These are phyloP conservation scores for Heliconius sara DNA, from an alignment of 2,888 invertebrate genomes.

Conservation along the genomic window DNA sequence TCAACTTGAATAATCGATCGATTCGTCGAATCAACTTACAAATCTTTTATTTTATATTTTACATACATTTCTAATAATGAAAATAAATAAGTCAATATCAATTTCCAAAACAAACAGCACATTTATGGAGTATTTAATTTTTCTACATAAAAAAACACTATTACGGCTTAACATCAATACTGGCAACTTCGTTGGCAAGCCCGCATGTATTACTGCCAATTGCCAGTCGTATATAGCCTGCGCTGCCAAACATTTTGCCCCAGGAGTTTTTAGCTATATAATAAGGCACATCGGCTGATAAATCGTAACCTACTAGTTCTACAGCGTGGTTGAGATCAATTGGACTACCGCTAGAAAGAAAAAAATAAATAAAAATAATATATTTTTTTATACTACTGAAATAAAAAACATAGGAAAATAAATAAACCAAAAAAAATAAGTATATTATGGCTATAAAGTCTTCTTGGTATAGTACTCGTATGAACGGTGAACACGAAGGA, in stretches of 20 bases:
- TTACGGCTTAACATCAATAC: conserved; percentile 71
- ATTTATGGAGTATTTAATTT: background rate
- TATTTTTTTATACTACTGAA: no score
- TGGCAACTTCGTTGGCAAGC: conserved; percentile 88
- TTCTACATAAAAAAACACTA: conserved; percentile 17
- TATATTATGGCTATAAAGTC: no score
- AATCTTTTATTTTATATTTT: no score
- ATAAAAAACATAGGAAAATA: background rate
- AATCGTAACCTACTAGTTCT: conserved; percentile 92
- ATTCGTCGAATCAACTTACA: no score
- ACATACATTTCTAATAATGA: no score
- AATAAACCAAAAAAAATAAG: background rate
- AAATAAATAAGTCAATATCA: background rate
- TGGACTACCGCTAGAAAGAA: conserved; percentile 73
- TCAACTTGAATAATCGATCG: no score
- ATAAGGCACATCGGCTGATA: conserved; percentile 87
- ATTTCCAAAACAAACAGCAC: background rate
- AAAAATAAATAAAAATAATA: conserved; percentile 7
- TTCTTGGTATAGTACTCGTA: no score
- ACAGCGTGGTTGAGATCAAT: conserved; percentile 91
- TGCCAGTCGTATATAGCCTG: conserved; percentile 90
- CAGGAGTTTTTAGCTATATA: conserved; percentile 94
- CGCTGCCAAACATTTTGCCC: conserved; percentile 90
- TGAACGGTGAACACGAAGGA: no score
- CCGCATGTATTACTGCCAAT: conserved; percentile 92